phyloP scores from a whole-genome alignment of 2,797 vertebrate genomes.

The Aulostomus chinensis region DNA sequence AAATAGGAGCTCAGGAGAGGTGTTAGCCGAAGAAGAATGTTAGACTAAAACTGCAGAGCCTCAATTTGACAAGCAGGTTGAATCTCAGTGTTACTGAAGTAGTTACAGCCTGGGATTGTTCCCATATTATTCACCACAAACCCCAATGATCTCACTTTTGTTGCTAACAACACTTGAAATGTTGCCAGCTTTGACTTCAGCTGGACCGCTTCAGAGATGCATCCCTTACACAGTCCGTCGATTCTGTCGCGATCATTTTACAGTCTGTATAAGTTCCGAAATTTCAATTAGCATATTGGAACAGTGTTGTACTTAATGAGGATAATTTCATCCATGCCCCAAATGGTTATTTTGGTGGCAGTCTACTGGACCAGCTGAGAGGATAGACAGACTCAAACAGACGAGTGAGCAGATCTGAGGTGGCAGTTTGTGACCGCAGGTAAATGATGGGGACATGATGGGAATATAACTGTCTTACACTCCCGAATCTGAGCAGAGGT shows the following conservation, averaged over 20 bases:
- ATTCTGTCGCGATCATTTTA: slow-evolving; percentile 51
- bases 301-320: slow-evolving; percentile 68
- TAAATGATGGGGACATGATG: slow-evolving; percentile 46
- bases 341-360: slow-evolving; percentile 41
- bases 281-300: slow-evolving; percentile 66
- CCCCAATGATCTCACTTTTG: slow-evolving; percentile 45
- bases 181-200: slow-evolving; percentile 29
- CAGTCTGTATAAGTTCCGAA: slow-evolving; percentile 60
- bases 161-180: slow-evolving; percentile 40
- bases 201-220: slow-evolving; percentile 29
- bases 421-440: slow-evolving; percentile 57
- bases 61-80: slow-evolving; percentile 60
- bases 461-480: slow-evolving; percentile 24
- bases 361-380: slow-evolving; percentile 52
- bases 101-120: slow-evolving; percentile 65
- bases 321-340: slow-evolving; percentile 69
- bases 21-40: slow-evolving; percentile 35
- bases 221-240: slow-evolving; percentile 24
- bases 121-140: slow-evolving; percentile 29
- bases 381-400: slow-evolving; percentile 55
- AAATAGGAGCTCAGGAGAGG: slow-evolving; percentile 57
- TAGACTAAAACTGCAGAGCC: slow-evolving; percentile 52
- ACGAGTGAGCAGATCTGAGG: slow-evolving; percentile 66
- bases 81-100: slow-evolving; percentile 47
- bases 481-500: slow-evolving; percentile 2